Base-by-base conservation (phyloP, 2,888 invertebrate species). In the Microplitis deprimator region DNA sequence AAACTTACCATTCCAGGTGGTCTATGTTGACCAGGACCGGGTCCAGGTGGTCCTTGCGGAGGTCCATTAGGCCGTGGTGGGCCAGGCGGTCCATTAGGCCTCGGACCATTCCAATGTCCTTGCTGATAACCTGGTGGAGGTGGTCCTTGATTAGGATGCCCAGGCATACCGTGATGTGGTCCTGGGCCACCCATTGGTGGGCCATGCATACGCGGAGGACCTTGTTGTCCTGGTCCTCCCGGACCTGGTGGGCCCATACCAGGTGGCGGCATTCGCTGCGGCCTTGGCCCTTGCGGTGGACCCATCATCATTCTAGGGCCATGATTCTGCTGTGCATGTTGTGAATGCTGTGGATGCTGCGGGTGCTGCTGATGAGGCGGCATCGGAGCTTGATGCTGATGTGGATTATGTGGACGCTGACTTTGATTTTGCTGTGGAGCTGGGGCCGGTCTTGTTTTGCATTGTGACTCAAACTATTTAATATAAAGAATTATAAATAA, bases 381-480 rank as follows among this genome's bases (percentile, higher is more conserved):
- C 81, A 90, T 90, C 7, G 87, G 90, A 81, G 91, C 91, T 81
- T 91, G 92, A 81, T 88, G 91, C 80, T 89, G 90, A 80, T 91
- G 91, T 1, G 90, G 90, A 83, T 93, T 93, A 84, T 94, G 92
- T 39, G 91, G 91, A 79, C 91, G 90, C 87, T 92, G 92, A 38
- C 91, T 92, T 80, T 90, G 90, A 81, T 92, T 92, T 86, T 89
- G 89, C 77, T 94, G 93, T 39, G 94, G 94, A 70, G 96, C 94
- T 68, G 96, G 96, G 20, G 95, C 93, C 41, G 96, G 95, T 81
- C 97, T 92, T 41, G 96, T 96, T 92, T 97, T 97, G 82, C 96
- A 96, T 90, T 97, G 96, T 89, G 97, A 96, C 91, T 97, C 97
- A 91, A 97, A 97, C 91, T 96, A 39, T 94, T 94, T 91, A 60